A percentile compares a stretch with the other conserved stretches of the same genome.
These are phyloP conservation scores for Andrena hattorfiana DNA, from an alignment of 2,888 invertebrate genomes.

Conservation along the genomic window DNA sequence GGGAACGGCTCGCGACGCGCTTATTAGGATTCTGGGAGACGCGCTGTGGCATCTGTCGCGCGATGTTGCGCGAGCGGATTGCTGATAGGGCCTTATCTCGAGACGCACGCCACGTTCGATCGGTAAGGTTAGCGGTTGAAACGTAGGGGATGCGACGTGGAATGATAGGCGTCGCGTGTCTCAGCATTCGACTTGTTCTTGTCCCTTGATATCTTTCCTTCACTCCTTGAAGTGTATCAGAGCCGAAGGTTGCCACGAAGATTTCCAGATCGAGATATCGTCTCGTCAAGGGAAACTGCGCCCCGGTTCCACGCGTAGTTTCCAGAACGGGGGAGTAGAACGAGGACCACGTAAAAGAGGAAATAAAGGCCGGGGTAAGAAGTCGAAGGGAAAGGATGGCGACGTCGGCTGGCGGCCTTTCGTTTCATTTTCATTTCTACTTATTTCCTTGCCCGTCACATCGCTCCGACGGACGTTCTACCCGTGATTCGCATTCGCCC, in stretches of 20 bases:
- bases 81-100: conserved; percentile 5
- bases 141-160: neutral
- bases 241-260: too few species aligned
- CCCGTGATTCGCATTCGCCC: conserved; percentile 57
- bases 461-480: conserved; percentile 22
- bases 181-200: neutral
- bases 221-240: too few species aligned
- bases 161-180: neutral
- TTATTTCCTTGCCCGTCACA: conserved; percentile 42
- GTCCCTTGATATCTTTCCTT: too few species aligned
- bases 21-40: conserved; percentile 26
- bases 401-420: neutral
- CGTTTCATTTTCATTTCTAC: conserved; percentile 49
- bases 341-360: neutral
- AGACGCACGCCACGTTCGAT: neutral
- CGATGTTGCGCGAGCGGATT: neutral
- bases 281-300: neutral
- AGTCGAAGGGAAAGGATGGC: neutral
- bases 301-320: neutral
- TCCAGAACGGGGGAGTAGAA: neutral
- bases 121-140: neutral
- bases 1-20: conserved; percentile 1
- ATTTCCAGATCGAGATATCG: too few species aligned
- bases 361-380: conserved; percentile 15
- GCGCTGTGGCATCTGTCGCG: conserved; percentile 3